Conservation (phyloP, 1,140 invertebrate species). For the Cotesia vestalis region DNA sequence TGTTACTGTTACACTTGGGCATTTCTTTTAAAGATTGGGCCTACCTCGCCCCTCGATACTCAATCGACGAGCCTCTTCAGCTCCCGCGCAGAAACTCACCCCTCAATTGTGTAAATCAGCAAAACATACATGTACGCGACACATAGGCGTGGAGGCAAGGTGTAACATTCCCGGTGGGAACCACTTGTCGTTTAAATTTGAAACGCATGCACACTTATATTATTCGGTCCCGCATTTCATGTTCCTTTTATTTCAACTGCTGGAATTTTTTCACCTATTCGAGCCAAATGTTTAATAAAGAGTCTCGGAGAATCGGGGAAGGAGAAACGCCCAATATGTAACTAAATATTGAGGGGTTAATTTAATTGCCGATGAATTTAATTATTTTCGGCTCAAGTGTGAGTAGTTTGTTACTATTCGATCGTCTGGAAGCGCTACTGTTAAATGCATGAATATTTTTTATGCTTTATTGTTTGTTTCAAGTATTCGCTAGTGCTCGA, state of each 20-base stretch:
- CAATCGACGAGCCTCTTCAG: constrained; percentile 20
- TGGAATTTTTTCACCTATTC: constrained; percentile 28
- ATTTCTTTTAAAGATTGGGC: constrained; percentile 39
- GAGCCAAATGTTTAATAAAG: background rate
- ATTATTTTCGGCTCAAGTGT: background rate
- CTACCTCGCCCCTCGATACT: constrained; percentile 25
- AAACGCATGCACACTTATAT: constrained; percentile 34
- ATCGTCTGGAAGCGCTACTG: constrained; percentile 18
- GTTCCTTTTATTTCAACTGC: constrained; percentile 37
- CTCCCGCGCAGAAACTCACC: constrained; percentile 22
- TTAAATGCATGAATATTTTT: background rate
- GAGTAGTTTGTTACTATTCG: constrained; percentile 11
- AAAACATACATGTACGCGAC: constrained; percentile 6
- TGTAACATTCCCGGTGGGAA: constrained; percentile 59
- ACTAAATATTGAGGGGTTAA: too few relatives aligned
- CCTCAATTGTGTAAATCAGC: background rate
- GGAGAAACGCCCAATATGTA: background rate
- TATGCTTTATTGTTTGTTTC: too few relatives aligned
- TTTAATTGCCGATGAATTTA: background rate
- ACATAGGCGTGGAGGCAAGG: constrained; percentile 40
- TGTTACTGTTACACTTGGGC: constrained; percentile 60
- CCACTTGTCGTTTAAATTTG: constrained; percentile 55
- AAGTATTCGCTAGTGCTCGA: too few relatives aligned
- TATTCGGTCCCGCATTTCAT: constrained; percentile 23
- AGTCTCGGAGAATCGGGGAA: background rate